Evolutionary conservation across 2,888 invertebrate species (phyloP).

Genomic region (Nymphalis c-album): DNA sequence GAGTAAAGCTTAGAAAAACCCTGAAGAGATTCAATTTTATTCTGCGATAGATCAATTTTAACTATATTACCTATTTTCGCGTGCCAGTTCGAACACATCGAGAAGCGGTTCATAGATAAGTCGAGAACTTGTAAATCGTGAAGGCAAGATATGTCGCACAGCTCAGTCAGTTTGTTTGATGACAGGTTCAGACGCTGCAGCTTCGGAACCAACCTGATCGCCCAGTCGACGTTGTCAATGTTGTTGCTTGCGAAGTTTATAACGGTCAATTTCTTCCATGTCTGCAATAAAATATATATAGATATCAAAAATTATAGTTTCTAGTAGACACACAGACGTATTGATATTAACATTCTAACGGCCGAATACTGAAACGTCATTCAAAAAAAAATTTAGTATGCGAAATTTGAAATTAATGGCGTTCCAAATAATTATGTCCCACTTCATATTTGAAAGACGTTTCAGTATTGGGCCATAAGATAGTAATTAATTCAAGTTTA

Average conservation of each 20-base stretch:
- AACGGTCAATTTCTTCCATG: conserved; percentile 86
- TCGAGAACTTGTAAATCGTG: conserved; percentile 89
- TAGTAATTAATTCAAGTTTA: too few relatives aligned
- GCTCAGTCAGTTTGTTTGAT: conserved; percentile 88
- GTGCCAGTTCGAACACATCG: conserved; percentile 88
- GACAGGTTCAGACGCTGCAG: conserved; percentile 87
- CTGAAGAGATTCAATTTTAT: conserved; percentile 86
- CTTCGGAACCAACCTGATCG: conserved; percentile 88
- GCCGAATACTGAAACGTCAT: too few relatives aligned
- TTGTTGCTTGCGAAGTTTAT: conserved; percentile 91
- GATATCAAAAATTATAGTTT: background rate
- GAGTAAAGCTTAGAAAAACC: conserved; percentile 93
- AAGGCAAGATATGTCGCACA: conserved; percentile 89
- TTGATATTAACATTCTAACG: too few relatives aligned
- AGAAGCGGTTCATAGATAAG: conserved; percentile 89
- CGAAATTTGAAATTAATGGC: too few relatives aligned
- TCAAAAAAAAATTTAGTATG: too few relatives aligned
- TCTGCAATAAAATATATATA: conserved; percentile 60
- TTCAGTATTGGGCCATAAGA: too few relatives aligned
- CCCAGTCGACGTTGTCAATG: conserved; percentile 88
- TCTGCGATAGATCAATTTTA: conserved; percentile 92
- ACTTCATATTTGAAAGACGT: too few relatives aligned
- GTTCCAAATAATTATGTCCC: too few relatives aligned
- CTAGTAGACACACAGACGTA: too few relatives aligned
- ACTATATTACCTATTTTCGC: conserved; percentile 93